phyloP scores from a whole-genome alignment of 2,888 invertebrate genomes.

The Drosophila tanythrix region DNA sequence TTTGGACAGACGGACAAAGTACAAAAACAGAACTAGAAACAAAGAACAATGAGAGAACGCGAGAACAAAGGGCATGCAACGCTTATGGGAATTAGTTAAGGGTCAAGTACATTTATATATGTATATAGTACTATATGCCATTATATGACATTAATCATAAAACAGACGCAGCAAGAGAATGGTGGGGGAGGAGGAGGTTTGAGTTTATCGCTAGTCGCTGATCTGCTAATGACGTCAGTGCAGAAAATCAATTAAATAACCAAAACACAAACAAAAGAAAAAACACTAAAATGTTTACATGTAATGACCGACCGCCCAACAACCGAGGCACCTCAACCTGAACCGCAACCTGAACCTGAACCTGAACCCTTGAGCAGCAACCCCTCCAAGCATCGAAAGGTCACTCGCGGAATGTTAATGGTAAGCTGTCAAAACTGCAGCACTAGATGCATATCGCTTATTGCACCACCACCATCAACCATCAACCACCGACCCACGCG shows the following conservation, averaged over 20 bases:
- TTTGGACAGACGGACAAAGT: background rate
- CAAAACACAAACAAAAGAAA: background rate
- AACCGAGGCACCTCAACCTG: conserved; percentile 8
- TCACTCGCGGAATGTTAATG: conserved; percentile 47
- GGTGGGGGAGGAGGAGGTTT: background rate
- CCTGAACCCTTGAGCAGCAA: background rate
- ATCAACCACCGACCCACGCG: conserved; percentile 59
- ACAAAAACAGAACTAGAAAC: background rate
- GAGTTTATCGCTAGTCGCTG: conserved; percentile 41
- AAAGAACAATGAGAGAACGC: conserved; percentile 1
- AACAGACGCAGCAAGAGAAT: conserved; percentile 11
- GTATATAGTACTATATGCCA: background rate
- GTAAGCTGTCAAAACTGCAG: conserved; percentile 63
- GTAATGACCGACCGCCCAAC: conserved; percentile 57
- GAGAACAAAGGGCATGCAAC: background rate
- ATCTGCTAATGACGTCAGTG: conserved; percentile 62
- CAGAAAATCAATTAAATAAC: conserved; percentile 74
- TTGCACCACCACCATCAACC: conserved; percentile 12
- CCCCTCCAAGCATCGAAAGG: conserved; percentile 28
- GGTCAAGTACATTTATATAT: background rate
- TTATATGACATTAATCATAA: conserved; percentile 38
- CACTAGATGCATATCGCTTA: conserved; percentile 60
- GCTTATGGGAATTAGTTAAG: conserved; percentile 15
- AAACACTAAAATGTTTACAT: conserved; percentile 48
- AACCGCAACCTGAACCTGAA: background rate